phyloP scores from a whole-genome alignment of 2,888 invertebrate species.

The Lysandra coridon region DNA sequence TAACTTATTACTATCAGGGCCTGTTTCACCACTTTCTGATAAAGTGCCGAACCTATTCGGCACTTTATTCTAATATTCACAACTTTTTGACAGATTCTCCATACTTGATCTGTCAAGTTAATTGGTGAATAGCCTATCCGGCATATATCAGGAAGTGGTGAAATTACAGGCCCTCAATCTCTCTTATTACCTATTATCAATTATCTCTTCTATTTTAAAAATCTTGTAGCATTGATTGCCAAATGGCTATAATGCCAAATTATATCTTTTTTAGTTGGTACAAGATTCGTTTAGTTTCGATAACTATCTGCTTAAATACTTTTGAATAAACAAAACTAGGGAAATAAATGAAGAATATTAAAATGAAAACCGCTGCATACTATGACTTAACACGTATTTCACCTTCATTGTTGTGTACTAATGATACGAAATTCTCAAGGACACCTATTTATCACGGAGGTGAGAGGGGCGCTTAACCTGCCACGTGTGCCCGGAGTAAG shows the following conservation, averaged over 20 bases:
- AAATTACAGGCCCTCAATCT: no score
- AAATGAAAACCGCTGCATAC: not conserved
- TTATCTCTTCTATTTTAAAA: not conserved
- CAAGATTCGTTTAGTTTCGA: no score
- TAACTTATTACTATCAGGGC: no score
- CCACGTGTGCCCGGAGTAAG: not conserved
- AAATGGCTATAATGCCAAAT: not conserved
- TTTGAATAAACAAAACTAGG: not conserved
- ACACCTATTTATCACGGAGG: constrained; percentile 19
- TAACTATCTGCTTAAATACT: not conserved
- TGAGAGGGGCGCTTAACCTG: constrained; percentile 16
- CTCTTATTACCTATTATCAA: no score
- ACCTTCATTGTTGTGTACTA: constrained; percentile 27
- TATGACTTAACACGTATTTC: not conserved
- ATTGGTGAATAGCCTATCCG: no score
- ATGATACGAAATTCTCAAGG: constrained; percentile 31
- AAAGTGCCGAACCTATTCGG: no score
- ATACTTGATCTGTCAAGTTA: no score
- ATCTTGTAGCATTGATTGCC: not conserved
- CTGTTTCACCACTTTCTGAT: no score
- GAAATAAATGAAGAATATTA: not conserved
- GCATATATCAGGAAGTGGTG: no score
- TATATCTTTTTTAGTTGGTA: no score
- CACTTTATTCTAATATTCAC: no score
- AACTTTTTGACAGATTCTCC: no score